Conservation (phyloP, 2,113 vertebrate species). For the Atherinomorus stipes region DNA sequence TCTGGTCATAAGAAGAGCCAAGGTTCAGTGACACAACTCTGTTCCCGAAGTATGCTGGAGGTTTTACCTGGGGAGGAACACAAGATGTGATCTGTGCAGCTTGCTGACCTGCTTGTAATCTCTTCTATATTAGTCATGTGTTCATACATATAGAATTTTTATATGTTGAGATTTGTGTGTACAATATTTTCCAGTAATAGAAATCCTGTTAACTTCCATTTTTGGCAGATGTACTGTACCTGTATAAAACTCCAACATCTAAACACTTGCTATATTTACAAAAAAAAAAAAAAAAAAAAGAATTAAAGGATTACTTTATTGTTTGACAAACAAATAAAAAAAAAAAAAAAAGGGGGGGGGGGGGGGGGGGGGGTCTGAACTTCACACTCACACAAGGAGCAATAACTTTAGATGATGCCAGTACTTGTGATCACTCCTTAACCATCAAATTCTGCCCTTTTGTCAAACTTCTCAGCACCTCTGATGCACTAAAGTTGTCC, state of each 20-base stretch:
- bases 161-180: background rate
- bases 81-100: too few species aligned
- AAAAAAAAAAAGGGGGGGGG: too few species aligned
- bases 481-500: background rate
- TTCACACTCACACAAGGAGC: background rate
- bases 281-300: slow-evolving; percentile 41
- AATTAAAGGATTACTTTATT: slow-evolving; percentile 6
- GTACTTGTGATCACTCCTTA: background rate
- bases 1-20: too few species aligned
- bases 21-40: too few species aligned
- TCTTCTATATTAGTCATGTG: too few species aligned
- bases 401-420: background rate
- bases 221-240: slow-evolving; percentile 2
- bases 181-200: slow-evolving; percentile 1
- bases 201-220: slow-evolving; percentile 11
- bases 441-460: background rate
- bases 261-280: slow-evolving; percentile 16
- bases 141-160: background rate
- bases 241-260: background rate
- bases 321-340: too few species aligned
- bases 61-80: too few species aligned
- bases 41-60: too few species aligned
- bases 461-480: background rate
- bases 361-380: too few species aligned
- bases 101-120: too few species aligned